Evolutionary conservation across 2,113 vertebrate genomes (phyloP).

Genomic region (Pterophyllum scalare): DNA sequence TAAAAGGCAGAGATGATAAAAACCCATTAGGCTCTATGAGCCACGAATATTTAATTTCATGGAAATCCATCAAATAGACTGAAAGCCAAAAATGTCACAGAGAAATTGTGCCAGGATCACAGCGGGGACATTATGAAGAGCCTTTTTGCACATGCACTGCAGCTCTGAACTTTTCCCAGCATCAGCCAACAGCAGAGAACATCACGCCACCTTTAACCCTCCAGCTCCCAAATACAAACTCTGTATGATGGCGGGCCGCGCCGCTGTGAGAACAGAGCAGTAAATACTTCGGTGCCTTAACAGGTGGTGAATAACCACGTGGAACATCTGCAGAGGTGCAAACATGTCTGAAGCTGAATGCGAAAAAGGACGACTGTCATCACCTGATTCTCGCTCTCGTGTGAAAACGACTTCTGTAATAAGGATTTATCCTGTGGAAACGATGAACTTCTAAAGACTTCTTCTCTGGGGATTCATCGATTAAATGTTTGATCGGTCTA

Average conservation of each 20-base stretch:
- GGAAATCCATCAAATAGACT: neutral
- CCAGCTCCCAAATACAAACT: neutral
- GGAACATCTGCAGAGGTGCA: neutral
- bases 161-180: neutral
- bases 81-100: neutral
- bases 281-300: neutral
- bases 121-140: neutral
- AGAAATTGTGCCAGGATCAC: neutral
- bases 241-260: too few species aligned
- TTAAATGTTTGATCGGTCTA: neutral
- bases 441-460: too few species aligned
- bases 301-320: neutral
- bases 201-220: neutral
- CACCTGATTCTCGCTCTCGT: neutral
- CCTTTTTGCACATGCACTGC: neutral
- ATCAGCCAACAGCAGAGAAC: neutral
- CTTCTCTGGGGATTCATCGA: neutral
- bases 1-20: neutral
- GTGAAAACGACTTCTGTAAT: neutral
- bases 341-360: neutral
- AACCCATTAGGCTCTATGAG: neutral
- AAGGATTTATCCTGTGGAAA: too few species aligned
- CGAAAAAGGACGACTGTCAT: neutral
- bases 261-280: neutral
- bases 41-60: neutral